Conservation (phyloP, 2,113 vertebrate genomes). For the Anser brachyrhynchus region DNA sequence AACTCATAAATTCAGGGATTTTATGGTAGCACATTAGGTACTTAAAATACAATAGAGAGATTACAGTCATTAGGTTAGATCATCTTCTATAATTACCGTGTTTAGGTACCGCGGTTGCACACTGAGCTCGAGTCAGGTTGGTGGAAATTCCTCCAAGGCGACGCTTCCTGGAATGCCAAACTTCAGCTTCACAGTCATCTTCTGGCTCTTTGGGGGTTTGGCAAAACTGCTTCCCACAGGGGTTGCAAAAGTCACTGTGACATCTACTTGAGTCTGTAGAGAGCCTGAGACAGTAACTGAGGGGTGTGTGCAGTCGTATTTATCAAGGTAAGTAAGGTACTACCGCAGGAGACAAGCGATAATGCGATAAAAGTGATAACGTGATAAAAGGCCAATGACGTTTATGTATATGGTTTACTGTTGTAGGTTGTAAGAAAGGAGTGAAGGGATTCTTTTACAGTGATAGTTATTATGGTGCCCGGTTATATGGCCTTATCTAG, state of each 20-base stretch:
- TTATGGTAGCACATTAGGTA: conserved; percentile 9
- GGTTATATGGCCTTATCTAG: background rate
- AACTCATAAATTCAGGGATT: conserved; percentile 35
- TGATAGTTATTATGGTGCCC: background rate
- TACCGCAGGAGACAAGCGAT: background rate
- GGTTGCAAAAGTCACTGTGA: background rate
- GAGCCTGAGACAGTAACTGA: background rate
- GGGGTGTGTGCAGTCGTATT: background rate
- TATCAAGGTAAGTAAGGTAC: background rate
- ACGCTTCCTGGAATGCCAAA: background rate
- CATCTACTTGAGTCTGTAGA: background rate
- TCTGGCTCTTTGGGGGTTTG: background rate
- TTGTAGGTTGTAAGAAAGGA: background rate
- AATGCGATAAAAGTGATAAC: background rate
- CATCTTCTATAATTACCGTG: background rate
- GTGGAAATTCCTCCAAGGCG: background rate
- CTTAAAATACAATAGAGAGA: conserved; percentile 42
- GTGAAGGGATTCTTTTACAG: background rate
- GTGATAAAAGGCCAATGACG: background rate
- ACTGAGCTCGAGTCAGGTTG: background rate
- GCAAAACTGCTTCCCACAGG: background rate
- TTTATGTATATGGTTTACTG: background rate
- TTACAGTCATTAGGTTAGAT: conserved; percentile 37
- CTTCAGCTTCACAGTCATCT: background rate
- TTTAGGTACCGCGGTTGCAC: background rate